These are phyloP conservation scores for Mus spicilegus DNA, from an alignment of 2,113 vertebrate genomes.

Conservation along the genomic window DNA sequence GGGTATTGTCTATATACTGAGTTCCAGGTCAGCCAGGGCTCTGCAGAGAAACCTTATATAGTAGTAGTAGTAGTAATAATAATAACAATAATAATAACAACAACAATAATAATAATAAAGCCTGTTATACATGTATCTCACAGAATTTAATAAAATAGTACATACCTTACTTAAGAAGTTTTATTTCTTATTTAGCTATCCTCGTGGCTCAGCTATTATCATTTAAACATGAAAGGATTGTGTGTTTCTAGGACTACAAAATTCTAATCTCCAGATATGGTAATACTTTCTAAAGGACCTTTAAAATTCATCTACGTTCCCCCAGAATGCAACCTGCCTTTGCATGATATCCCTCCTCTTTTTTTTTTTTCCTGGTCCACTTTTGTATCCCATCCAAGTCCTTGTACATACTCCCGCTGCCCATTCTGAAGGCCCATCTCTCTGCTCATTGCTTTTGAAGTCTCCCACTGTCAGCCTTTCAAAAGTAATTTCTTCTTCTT, in stretches of 20 bases:
- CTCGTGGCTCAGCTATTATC: not conserved
- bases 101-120: not conserved
- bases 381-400: not conserved
- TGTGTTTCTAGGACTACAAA: not conserved
- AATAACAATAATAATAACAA: no score
- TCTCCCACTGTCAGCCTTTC: not conserved
- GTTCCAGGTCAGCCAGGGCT: not conserved
- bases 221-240: not conserved
- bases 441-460: not conserved
- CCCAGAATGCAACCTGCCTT: not conserved
- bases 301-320: not conserved
- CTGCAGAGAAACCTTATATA: not conserved
- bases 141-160: conserved; percentile 6
- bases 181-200: not conserved
- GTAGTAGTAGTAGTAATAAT: no score
- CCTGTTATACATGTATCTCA: not conserved
- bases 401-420: not conserved
- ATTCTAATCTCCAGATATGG: not conserved
- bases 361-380: not conserved
- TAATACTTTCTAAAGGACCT: not conserved
- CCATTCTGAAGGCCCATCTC: not conserved
- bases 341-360: not conserved
- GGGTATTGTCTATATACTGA: not conserved
- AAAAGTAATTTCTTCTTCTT: conserved; percentile 5
- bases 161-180: not conserved